Evolutionary conservation across 2,797 vertebrate genomes (phyloP).

Genomic region (Neostethus bicornis): DNA sequence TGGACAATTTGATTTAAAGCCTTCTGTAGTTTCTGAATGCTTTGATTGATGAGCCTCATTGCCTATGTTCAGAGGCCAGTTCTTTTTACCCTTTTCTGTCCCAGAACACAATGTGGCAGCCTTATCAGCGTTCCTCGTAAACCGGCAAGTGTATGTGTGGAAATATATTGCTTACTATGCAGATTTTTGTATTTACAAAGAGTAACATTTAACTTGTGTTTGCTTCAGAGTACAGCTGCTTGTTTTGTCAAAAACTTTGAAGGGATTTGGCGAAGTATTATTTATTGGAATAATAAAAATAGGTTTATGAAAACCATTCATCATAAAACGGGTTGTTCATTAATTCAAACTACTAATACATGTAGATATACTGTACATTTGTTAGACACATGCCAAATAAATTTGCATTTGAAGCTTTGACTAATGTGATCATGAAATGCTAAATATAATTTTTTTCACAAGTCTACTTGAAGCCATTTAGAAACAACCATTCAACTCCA

Average conservation of each 20-base stretch:
- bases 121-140: slow-evolving; percentile 35
- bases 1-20: slow-evolving; percentile 62
- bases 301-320: no score
- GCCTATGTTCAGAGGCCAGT: slow-evolving; percentile 44
- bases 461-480: background rate
- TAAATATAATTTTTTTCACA: background rate
- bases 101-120: slow-evolving; percentile 29
- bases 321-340: no score
- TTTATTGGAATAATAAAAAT: no score
- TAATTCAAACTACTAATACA: no score
- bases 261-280: background rate
- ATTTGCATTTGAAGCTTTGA: background rate
- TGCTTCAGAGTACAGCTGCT: background rate
- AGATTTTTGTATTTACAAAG: background rate
- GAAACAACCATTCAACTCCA: background rate
- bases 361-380: no score
- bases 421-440: background rate
- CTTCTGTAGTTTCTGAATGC: slow-evolving; percentile 54
- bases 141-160: slow-evolving; percentile 5
- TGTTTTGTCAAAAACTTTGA: background rate
- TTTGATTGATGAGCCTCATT: slow-evolving; percentile 71
- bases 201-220: background rate
- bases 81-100: slow-evolving; percentile 39
- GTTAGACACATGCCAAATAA: no score
- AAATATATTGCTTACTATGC: background rate